phyloP scores from a whole-genome alignment of 2,797 vertebrate genomes.

The Alectoris magna region DNA sequence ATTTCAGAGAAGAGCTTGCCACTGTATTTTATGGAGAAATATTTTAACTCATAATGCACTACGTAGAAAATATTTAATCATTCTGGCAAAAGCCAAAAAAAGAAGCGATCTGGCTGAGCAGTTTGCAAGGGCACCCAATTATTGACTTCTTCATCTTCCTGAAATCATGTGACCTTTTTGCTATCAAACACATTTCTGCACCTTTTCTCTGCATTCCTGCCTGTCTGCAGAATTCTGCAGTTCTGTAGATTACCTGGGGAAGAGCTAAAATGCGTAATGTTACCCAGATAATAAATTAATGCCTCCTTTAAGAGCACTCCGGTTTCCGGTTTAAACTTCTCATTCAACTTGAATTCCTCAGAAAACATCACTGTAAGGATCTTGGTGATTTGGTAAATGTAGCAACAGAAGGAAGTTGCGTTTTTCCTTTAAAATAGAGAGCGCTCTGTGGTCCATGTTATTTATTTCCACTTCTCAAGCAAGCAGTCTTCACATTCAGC shows the following conservation, averaged over 20 bases:
- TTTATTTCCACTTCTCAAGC: not conserved
- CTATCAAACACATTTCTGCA: not conserved
- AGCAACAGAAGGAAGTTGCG: not conserved
- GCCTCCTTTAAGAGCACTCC: not conserved
- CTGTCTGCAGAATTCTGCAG: not conserved
- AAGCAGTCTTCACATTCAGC: not conserved
- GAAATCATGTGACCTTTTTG: not conserved
- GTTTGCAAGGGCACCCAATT: not conserved
- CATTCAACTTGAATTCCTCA: not conserved
- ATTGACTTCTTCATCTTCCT: not conserved
- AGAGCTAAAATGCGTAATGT: not conserved
- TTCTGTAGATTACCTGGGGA: not conserved
- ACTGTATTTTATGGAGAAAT: not conserved
- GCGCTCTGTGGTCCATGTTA: fast-evolving
- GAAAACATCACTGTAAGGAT: not conserved
- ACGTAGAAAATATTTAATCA: not conserved
- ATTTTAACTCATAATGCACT: not conserved
- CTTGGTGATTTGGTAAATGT: not conserved
- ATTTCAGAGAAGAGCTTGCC: not conserved
- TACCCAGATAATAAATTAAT: not conserved
- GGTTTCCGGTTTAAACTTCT: not conserved
- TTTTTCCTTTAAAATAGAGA: not conserved
- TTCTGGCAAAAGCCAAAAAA: not conserved
- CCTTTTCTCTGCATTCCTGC: not conserved
- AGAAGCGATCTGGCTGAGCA: not conserved